These are phyloP conservation scores for Omphaloscelis lunosa DNA, from an alignment of 2,888 invertebrate genomes.

Conservation along the genomic window DNA sequence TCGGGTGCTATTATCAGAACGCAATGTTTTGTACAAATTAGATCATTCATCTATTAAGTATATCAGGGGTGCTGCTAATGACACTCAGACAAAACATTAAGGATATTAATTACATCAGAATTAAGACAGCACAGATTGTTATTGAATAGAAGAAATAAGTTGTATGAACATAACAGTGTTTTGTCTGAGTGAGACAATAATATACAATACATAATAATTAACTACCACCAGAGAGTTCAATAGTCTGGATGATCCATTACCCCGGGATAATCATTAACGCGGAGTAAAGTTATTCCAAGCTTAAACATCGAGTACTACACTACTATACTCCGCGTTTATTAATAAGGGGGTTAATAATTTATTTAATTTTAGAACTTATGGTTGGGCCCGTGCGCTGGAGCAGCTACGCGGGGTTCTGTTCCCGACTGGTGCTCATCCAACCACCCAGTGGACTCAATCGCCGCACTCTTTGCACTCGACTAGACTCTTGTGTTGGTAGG, in stretches of 20 bases:
- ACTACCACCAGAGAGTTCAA: background rate
- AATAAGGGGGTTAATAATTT: background rate
- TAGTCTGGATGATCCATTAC: background rate
- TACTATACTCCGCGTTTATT: too few relatives aligned
- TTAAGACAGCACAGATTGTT: background rate
- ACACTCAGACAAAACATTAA: background rate
- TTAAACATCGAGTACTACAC: too few relatives aligned
- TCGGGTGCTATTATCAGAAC: constrained; percentile 5
- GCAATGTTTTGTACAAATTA: constrained; percentile 15
- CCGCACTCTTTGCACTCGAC: constrained; percentile 7
- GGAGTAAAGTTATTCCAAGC: background rate
- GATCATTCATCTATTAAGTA: constrained; percentile 20
- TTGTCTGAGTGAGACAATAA: background rate
- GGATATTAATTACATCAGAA: constrained; percentile 22
- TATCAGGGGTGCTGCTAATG: background rate
- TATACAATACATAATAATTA: background rate
- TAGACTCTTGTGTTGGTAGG: constrained; percentile 20
- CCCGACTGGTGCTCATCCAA: background rate
- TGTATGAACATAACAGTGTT: background rate
- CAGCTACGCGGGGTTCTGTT: background rate
- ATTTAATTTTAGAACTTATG: background rate
- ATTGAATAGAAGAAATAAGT: background rate
- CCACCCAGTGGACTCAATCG: background rate
- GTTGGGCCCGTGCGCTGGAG: background rate
- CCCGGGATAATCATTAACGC: too few relatives aligned